Percentiles rank a stretch among this genome's conserved stretches.
phyloP scores from a whole-genome alignment of 2,888 invertebrate species.

The Barypeithes pellucidus region DNA sequence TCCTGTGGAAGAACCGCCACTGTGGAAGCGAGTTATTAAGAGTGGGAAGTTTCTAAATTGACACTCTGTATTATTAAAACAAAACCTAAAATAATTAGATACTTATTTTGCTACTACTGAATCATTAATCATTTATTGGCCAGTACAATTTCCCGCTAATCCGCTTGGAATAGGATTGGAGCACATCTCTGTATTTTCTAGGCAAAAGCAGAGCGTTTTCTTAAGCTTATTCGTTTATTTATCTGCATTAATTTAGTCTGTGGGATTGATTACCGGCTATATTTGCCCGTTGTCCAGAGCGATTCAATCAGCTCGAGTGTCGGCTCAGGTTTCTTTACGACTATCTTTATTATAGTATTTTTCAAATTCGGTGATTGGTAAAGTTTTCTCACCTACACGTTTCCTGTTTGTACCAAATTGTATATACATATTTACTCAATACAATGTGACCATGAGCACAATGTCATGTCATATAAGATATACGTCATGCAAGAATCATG shows the following conservation, averaged over 20 bases:
- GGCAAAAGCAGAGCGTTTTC: background rate
- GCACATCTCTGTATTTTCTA: conserved; percentile 1
- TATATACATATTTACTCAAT: no score
- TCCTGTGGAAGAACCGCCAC: no score
- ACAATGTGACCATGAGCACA: no score
- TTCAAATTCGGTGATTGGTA: background rate
- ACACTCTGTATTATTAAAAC: no score
- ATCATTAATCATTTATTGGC: no score
- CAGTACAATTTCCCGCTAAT: no score
- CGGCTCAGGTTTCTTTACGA: background rate
- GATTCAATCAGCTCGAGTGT: conserved; percentile 39
- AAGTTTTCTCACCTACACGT: background rate
- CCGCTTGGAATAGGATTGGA: background rate
- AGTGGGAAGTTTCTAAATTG: no score
- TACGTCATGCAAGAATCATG: no score
- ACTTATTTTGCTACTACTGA: no score
- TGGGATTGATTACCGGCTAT: conserved; percentile 35
- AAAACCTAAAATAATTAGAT: no score
- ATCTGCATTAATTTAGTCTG: conserved; percentile 40
- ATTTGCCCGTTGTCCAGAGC: conserved; percentile 25
- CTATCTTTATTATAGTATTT: conserved; percentile 4
- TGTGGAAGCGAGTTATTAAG: no score
- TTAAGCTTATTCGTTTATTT: conserved; percentile 28
- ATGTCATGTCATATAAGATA: no score
- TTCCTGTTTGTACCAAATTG: background rate